These are phyloP conservation scores for Sarcoramphus papa DNA, from an alignment of 2,797 vertebrate genomes.

Conservation along the genomic window DNA sequence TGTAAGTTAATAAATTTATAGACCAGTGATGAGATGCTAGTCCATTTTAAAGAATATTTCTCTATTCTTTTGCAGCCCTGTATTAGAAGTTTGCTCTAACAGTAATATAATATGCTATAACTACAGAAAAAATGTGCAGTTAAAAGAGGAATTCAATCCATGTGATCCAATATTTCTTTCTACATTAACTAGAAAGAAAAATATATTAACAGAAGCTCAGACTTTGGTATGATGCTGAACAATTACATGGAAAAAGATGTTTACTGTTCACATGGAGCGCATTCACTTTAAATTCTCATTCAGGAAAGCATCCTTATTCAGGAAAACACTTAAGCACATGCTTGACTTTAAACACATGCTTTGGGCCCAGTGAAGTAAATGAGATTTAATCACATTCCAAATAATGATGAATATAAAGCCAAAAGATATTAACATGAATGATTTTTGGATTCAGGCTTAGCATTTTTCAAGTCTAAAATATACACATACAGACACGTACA, in stretches of 20 bases:
- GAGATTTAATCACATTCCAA: conserved; percentile 19
- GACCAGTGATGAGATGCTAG: not conserved
- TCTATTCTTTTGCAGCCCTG: not conserved
- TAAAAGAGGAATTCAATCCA: not conserved
- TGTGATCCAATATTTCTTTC: not conserved
- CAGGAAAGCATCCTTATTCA: not conserved
- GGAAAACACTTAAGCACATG: conserved; percentile 2
- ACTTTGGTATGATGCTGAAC: not conserved
- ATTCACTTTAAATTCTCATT: not conserved
- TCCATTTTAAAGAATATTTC: not conserved
- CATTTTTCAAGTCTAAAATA: conserved; percentile 43
- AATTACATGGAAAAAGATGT: not conserved
- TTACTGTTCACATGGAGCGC: not conserved
- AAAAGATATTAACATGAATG: conserved; percentile 26
- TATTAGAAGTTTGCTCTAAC: not conserved
- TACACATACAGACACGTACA: not conserved
- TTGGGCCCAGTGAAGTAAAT: not conserved
- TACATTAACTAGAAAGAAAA: not conserved
- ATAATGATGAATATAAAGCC: conserved; percentile 31
- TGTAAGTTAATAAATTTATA: not conserved
- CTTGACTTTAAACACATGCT: conserved; percentile 39
- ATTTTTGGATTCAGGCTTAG: not conserved
- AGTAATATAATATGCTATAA: not conserved
- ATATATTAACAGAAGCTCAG: not conserved
- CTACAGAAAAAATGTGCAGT: not conserved